These are phyloP conservation scores for Coptotermes formosanus DNA, from an alignment of 1,140 invertebrate species.

Conservation along the genomic window DNA sequence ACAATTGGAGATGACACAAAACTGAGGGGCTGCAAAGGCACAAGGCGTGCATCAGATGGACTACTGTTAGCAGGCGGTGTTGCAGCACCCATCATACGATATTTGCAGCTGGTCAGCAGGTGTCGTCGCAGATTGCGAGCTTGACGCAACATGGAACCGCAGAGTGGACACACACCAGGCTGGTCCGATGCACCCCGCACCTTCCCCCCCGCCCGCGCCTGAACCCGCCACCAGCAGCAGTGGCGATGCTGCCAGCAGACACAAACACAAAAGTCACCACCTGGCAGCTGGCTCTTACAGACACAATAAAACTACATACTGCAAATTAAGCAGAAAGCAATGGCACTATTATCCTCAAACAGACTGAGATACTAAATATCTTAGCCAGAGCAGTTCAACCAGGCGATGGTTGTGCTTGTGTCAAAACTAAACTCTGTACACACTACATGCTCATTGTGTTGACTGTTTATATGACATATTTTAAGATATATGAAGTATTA, in stretches of 20 bases:
- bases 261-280: constrained; percentile 21
- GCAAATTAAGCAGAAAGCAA: background rate
- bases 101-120: constrained; percentile 52
- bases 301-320: background rate
- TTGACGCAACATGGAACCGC: constrained; percentile 58
- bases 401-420: constrained; percentile 3
- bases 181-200: constrained; percentile 60
- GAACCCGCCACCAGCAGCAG: constrained; percentile 10
- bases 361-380: background rate
- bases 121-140: constrained; percentile 58
- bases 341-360: background rate
- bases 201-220: constrained; percentile 40
- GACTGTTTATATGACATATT: too few relatives aligned
- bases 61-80: background rate
- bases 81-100: constrained; percentile 41
- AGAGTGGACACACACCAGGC: constrained; percentile 60
- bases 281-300: background rate
- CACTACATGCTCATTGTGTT: too few relatives aligned
- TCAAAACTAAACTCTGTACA: background rate
- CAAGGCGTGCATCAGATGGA: background rate
- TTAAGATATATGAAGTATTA: too few relatives aligned
- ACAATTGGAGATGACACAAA: background rate
- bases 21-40: background rate
- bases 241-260: constrained; percentile 13
- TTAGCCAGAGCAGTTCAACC: background rate